phyloP scores from a whole-genome alignment of 2,113 vertebrate genomes.

The Pan troglodytes region NHGRI_mPanTro3-v2.1_pri NC_072402.2:75848001-75848500 shows the following conservation, averaged over 20 bases:
- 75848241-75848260: too few species aligned
- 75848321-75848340: not conserved
- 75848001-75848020: not conserved
- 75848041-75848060: not conserved
- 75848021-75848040: constrained; percentile 18
- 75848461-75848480: not conserved
- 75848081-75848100: not conserved
- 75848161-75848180: not conserved
- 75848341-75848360: not conserved
- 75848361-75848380: not conserved
- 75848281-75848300: not conserved
- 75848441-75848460: not conserved
- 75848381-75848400: not conserved
- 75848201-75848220: not conserved
- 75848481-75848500: not conserved
- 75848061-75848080: not conserved
- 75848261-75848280: not conserved
- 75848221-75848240: not conserved
- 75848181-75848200: not conserved
- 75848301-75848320: not conserved
- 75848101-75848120: constrained; percentile 11
- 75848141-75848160: not conserved
- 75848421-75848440: not conserved
- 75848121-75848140: not conserved
- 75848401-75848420: not conserved